These are phyloP conservation scores for Cosmorhoe ocellata DNA, from an alignment of 2,888 invertebrate species.

Conservation along the genomic window DNA sequence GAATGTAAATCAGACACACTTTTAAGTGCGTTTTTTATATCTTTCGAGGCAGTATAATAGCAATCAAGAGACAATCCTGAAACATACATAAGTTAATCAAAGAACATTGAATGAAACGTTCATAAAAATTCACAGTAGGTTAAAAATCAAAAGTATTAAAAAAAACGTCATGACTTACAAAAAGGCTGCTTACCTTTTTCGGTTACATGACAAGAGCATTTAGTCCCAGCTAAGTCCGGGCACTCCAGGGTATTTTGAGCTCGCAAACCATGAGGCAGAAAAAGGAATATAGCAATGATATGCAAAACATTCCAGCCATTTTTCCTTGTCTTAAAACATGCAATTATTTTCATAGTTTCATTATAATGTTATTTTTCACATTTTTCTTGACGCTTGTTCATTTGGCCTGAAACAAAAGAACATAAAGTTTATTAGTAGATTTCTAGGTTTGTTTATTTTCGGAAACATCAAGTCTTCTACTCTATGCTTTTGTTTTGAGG, in stretches of 20 bases:
- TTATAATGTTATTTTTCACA: slow-evolving; percentile 57
- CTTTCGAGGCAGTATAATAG: slow-evolving; percentile 89
- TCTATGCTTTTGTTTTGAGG: too few species aligned
- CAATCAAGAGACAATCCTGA: slow-evolving; percentile 92
- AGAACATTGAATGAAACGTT: slow-evolving; percentile 12
- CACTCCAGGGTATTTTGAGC: slow-evolving; percentile 83
- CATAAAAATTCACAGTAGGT: too few species aligned
- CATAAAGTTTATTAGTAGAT: not conserved
- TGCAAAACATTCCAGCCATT: slow-evolving; percentile 66
- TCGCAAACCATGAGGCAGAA: slow-evolving; percentile 72
- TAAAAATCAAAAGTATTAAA: too few species aligned
- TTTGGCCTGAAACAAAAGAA: slow-evolving; percentile 60
- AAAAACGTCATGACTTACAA: slow-evolving; percentile 21
- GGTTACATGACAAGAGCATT: slow-evolving; percentile 95
- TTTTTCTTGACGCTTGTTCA: slow-evolving; percentile 49
- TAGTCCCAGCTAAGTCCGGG: slow-evolving; percentile 87
- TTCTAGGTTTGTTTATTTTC: too few species aligned
- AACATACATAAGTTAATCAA: slow-evolving; percentile 46
- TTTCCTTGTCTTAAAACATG: slow-evolving; percentile 62
- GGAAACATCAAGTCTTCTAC: too few species aligned
- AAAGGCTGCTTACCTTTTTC: slow-evolving; percentile 86
- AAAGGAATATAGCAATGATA: slow-evolving; percentile 71
- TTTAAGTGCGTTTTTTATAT: slow-evolving; percentile 88
- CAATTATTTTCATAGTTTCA: slow-evolving; percentile 78
- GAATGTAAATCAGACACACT: slow-evolving; percentile 88